phyloP scores from a whole-genome alignment of 53 echinoderm and acorn worm species.

The Luidia sarsii region DNA sequence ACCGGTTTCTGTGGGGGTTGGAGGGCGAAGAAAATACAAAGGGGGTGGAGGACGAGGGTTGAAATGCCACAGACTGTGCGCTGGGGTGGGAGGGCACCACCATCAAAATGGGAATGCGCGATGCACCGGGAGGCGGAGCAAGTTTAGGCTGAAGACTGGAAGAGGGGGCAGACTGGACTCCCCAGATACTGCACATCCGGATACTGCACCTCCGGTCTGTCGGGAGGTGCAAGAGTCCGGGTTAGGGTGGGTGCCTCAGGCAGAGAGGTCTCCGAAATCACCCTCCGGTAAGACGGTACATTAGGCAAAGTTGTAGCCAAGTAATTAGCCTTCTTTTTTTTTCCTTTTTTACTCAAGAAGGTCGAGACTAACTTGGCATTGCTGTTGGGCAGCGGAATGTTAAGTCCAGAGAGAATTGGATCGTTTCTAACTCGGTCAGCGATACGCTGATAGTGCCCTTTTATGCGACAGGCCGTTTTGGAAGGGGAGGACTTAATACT shows the following conservation, averaged over 20 bases:
- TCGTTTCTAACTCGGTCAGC: slow-evolving; percentile 54
- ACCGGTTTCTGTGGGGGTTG: too few species aligned
- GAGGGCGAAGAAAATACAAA: too few species aligned
- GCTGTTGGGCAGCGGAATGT: slow-evolving; percentile 50
- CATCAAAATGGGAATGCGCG: slow-evolving; percentile 44
- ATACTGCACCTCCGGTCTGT: slow-evolving; percentile 33
- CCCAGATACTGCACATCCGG: slow-evolving; percentile 26
- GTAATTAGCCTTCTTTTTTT: too few species aligned
- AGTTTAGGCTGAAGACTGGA: slow-evolving; percentile 26
- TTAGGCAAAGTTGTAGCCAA: too few species aligned
- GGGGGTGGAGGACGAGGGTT: too few species aligned
- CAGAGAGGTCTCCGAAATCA: too few species aligned
- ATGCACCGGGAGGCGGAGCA: slow-evolving; percentile 15
- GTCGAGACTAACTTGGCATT: slow-evolving; percentile 53
- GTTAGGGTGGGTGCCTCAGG: too few species aligned
- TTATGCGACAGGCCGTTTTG: too few species aligned
- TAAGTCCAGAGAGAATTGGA: slow-evolving; percentile 20
- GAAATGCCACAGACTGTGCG: too few species aligned
- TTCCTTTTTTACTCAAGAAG: too few species aligned
- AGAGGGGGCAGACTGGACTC: slow-evolving; percentile 28
- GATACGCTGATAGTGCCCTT: slow-evolving; percentile 64
- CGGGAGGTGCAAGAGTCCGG: slow-evolving; percentile 39
- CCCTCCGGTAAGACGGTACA: too few species aligned
- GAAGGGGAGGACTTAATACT: too few species aligned
- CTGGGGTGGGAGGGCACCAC: slow-evolving; percentile 35